These are phyloP conservation scores for Pogonocherus hispidulus DNA, from an alignment of 2,888 invertebrate species.

Conservation along the genomic window DNA sequence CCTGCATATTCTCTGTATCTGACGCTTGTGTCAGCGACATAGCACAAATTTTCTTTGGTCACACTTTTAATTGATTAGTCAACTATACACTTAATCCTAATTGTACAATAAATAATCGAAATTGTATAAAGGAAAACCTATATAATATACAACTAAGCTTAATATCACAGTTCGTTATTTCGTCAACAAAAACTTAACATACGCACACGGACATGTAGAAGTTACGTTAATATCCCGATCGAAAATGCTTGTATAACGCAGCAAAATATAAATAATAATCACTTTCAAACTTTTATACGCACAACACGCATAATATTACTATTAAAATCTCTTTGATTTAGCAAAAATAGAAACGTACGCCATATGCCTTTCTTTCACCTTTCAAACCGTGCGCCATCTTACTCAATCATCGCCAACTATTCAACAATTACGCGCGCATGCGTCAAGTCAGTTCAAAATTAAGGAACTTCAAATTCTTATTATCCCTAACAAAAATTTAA, in stretches of 20 bases:
- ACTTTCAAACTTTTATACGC: slow-evolving; percentile 53
- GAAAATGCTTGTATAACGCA: slow-evolving; percentile 53
- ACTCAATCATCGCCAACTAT: slow-evolving; percentile 49
- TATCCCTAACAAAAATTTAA: background rate
- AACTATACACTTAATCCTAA: slow-evolving; percentile 55
- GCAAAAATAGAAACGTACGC: slow-evolving; percentile 64
- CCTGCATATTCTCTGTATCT: slow-evolving; percentile 55
- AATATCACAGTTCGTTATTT: slow-evolving; percentile 65
- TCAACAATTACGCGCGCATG: slow-evolving; percentile 22
- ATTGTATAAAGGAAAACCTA: slow-evolving; percentile 62
- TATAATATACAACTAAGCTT: slow-evolving; percentile 62
- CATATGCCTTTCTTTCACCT: slow-evolving; percentile 62
- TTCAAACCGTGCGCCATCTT: slow-evolving; percentile 55
- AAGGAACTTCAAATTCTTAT: slow-evolving; percentile 13
- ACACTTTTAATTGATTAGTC: slow-evolving; percentile 52
- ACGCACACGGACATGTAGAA: slow-evolving; percentile 61
- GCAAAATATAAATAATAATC: slow-evolving; percentile 51
- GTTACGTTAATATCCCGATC: slow-evolving; percentile 49
- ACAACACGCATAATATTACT: slow-evolving; percentile 54
- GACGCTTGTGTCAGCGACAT: slow-evolving; percentile 60
- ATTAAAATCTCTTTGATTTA: slow-evolving; percentile 56
- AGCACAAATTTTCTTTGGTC: slow-evolving; percentile 58
- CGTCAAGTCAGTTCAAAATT: slow-evolving; percentile 16
- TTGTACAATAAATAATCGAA: slow-evolving; percentile 62
- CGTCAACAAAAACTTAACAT: slow-evolving; percentile 63